These are phyloP conservation scores for Neodontobutis hainanensis DNA, from an alignment of 2,113 vertebrate genomes.

Conservation along the genomic window DNA sequence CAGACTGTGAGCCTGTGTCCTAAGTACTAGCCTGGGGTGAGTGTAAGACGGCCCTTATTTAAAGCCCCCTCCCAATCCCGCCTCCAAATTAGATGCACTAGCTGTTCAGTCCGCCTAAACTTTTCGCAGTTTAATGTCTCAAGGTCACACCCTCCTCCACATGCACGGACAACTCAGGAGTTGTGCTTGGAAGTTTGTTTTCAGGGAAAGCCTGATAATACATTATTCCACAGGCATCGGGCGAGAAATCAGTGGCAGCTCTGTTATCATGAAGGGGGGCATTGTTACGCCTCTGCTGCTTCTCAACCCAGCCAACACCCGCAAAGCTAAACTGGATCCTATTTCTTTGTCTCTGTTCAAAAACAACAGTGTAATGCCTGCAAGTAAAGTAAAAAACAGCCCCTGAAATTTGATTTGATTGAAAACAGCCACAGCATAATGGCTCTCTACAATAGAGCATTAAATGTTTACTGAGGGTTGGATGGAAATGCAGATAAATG, in stretches of 20 bases:
- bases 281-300: constrained; percentile 65
- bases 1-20: constrained; percentile 10
- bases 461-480: constrained; percentile 40
- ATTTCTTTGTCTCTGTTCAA: constrained; percentile 14
- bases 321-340: constrained; percentile 38
- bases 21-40: constrained; percentile 15
- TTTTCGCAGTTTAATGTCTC: not conserved
- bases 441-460: too few relatives aligned
- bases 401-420: too few relatives aligned
- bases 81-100: not conserved
- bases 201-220: constrained; percentile 57
- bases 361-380: constrained; percentile 6
- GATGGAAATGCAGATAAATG: not conserved
- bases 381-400: not conserved
- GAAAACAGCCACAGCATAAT: too few relatives aligned
- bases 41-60: constrained; percentile 32
- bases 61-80: constrained; percentile 16
- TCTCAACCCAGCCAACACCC: constrained; percentile 48
- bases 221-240: constrained; percentile 65
- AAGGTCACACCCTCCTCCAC: constrained; percentile 12
- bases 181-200: constrained; percentile 35
- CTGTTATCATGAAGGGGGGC: constrained; percentile 72
- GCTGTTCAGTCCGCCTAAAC: constrained; percentile 7
- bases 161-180: constrained; percentile 9
- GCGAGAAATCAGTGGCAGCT: constrained; percentile 70